These are phyloP conservation scores for Chrysolina americana DNA, from an alignment of 2,888 invertebrate species.

Conservation along the genomic window DNA sequence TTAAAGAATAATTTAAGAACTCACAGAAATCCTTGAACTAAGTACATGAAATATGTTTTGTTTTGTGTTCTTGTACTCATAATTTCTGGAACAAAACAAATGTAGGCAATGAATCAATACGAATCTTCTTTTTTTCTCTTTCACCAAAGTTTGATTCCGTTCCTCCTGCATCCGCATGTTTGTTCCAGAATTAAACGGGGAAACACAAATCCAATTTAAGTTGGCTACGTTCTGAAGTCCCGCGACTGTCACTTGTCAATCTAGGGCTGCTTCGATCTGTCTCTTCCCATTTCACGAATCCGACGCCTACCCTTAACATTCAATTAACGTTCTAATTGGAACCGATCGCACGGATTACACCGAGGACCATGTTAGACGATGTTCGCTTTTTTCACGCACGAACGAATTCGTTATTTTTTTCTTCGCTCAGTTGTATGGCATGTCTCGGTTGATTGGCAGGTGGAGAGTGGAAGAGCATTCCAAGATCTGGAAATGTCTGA, in stretches of 20 bases:
- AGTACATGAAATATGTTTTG: no score
- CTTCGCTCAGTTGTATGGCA: constrained; percentile 6
- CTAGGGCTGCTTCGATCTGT: constrained; percentile 62
- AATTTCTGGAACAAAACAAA: no score
- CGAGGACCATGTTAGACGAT: constrained; percentile 27
- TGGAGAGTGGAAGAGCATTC: not conserved
- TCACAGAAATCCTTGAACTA: no score
- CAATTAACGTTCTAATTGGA: constrained; percentile 63
- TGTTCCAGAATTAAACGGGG: constrained; percentile 41
- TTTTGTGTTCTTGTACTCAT: no score
- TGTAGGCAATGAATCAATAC: not conserved
- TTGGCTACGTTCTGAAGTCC: constrained; percentile 55
- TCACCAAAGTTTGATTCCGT: constrained; percentile 12
- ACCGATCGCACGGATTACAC: constrained; percentile 56
- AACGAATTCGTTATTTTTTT: constrained; percentile 24
- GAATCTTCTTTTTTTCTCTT: constrained; percentile 2
- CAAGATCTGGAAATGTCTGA: not conserved
- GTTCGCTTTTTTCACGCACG: constrained; percentile 29
- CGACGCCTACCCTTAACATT: constrained; percentile 59
- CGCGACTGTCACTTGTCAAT: constrained; percentile 63
- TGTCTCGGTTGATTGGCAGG: constrained; percentile 27
- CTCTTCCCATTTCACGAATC: constrained; percentile 60
- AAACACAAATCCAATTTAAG: constrained; percentile 66
- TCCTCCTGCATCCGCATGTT: constrained; percentile 30
- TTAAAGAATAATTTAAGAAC: no score